These are phyloP conservation scores for Gephyroberyx darwinii DNA, from an alignment of 2,797 vertebrate species.

Conservation along the genomic window DNA sequence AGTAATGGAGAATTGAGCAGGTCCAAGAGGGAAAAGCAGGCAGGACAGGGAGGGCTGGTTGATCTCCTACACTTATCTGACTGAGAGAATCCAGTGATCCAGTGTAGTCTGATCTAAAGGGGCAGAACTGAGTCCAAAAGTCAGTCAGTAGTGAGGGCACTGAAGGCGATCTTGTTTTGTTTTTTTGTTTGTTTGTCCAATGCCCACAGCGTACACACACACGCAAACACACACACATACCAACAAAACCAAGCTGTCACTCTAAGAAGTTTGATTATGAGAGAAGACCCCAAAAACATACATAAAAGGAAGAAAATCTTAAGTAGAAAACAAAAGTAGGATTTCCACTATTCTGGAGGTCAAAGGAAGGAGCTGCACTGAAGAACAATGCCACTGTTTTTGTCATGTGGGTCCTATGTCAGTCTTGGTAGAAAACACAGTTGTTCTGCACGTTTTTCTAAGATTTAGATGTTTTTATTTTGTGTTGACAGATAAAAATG, in stretches of 20 bases:
- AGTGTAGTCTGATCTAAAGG: conserved; percentile 33
- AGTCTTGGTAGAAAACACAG: background rate
- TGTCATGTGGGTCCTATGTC: background rate
- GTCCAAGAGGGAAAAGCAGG: conserved; percentile 37
- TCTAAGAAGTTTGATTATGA: background rate
- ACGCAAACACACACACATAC: background rate
- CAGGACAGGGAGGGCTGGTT: conserved; percentile 20
- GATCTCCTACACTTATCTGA: conserved; percentile 52
- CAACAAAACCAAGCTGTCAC: background rate
- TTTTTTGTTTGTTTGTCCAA: conserved; percentile 38
- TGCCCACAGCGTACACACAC: conserved; percentile 33
- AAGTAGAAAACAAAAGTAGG: too few species aligned
- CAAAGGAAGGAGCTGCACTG: too few species aligned
- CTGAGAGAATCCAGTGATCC: conserved; percentile 34
- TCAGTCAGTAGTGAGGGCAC: conserved; percentile 51
- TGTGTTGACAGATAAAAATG: background rate
- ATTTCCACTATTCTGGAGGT: too few species aligned
- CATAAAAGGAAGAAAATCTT: background rate
- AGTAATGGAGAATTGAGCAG: conserved; percentile 19
- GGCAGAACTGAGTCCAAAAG: conserved; percentile 58
- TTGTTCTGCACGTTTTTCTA: too few species aligned
- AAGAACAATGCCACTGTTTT: background rate
- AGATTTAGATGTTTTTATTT: too few species aligned
- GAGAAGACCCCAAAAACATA: conserved; percentile 14
- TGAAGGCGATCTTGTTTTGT: conserved; percentile 28